Evolutionary conservation across 2,888 invertebrate genomes (phyloP).

Genomic region (Scrobipalpa costella): DNA sequence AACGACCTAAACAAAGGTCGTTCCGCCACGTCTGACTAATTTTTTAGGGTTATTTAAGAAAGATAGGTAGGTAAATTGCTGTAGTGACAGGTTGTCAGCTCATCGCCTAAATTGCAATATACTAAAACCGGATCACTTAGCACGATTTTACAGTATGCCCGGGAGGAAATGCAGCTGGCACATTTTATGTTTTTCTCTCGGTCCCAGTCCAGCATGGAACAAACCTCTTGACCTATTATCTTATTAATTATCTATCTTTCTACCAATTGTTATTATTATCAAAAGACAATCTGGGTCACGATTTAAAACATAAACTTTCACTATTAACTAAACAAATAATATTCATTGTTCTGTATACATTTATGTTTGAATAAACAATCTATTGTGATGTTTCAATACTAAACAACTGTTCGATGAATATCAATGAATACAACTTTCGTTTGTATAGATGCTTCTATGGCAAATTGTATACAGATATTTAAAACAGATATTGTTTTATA

Average conservation of each 20-base stretch:
- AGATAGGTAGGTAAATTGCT: too few species aligned
- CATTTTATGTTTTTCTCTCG: too few species aligned
- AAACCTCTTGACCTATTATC: neutral
- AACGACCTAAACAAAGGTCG: too few species aligned
- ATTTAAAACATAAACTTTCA: slow-evolving; percentile 8
- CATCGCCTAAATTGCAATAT: too few species aligned
- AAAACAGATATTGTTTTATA: slow-evolving; percentile 22
- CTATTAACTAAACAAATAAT: slow-evolving; percentile 11
- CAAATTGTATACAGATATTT: slow-evolving; percentile 24
- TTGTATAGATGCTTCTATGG: slow-evolving; percentile 20
- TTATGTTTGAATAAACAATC: slow-evolving; percentile 36
- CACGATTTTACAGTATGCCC: too few species aligned
- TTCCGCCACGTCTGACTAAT: too few species aligned
- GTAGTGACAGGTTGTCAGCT: too few species aligned
- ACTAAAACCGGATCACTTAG: too few species aligned
- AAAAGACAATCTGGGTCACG: neutral
- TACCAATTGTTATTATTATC: slow-evolving; percentile 3
- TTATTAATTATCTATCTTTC: too few species aligned
- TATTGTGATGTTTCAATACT: slow-evolving; percentile 37
- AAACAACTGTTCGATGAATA: slow-evolving; percentile 38
- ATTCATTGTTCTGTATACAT: slow-evolving; percentile 23
- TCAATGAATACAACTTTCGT: slow-evolving; percentile 29
- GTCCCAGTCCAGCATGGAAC: too few species aligned
- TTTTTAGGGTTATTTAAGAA: too few species aligned
- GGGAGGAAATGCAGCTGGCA: too few species aligned